phyloP scores from a whole-genome alignment of 2,797 vertebrate species.

The Rhadinocentrus ornatus region DNA sequence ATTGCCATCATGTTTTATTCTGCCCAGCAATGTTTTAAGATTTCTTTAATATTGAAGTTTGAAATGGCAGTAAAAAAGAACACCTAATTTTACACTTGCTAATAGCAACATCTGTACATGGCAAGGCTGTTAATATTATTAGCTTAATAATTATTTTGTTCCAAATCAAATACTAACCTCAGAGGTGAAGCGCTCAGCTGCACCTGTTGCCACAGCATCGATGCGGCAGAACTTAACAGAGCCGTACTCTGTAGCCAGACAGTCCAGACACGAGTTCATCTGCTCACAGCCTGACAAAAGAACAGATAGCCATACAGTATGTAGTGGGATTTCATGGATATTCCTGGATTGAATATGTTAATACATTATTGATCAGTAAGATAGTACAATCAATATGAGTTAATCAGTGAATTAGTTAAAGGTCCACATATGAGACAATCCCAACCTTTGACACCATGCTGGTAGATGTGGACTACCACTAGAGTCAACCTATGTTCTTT shows the following conservation, averaged over 20 bases:
- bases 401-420: not conserved
- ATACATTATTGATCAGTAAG: not conserved
- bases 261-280: conserved; percentile 88
- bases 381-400: not conserved
- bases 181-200: conserved; percentile 89
- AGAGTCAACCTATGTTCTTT: conserved; percentile 88
- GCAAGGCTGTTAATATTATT: not conserved
- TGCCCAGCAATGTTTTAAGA: too few relatives aligned
- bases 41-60: too few relatives aligned
- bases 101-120: too few relatives aligned
- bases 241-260: conserved; percentile 88
- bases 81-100: too few relatives aligned
- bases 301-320: not conserved
- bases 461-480: conserved; percentile 90
- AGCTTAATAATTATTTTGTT: not conserved
- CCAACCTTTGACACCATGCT: conserved; percentile 83
- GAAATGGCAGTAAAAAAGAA: too few relatives aligned
- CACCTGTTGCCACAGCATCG: conserved; percentile 87
- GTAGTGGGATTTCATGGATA: not conserved
- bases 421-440: not conserved
- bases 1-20: too few relatives aligned
- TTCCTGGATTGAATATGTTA: not conserved
- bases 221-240: conserved; percentile 93
- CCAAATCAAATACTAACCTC: conserved; percentile 63
- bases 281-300: conserved; percentile 82